Base-by-base conservation (phyloP, 37 sponge, comb jelly and placozoan species). In the Cladorhizidae sp. region DNA sequence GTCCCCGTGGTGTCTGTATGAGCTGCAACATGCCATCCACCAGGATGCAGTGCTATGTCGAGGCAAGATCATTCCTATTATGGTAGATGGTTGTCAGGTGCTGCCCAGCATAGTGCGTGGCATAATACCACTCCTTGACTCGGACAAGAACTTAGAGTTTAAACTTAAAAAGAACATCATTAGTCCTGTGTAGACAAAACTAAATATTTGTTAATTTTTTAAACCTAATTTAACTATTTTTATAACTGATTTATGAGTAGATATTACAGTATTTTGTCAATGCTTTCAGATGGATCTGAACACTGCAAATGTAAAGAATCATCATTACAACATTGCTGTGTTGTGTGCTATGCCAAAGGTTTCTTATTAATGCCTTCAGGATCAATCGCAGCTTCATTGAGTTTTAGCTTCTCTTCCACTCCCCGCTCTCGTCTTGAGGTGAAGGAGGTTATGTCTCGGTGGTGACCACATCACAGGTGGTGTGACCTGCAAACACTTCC, bases 381-480 rank as follows among this genome's bases (percentile, higher is more conserved):
- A 29, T 82, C 83, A 43, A 82, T 41, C 29, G 74, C 83, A 52
- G 83, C 83, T 73, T 62, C 74, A 5, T 28, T 61, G n/a, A 82
- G 61, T 62, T 73, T 61, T 17, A 33, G 33, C 1, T 17, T 52
- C 41, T 82, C 80, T 22, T 68, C 74, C 45, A 58, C 73, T 20
- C 70, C 81, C 22, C 54, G 73, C 83, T 82, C 15, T 18, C 62
- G n/a, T n/a, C n/a, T n/a, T n/a, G n/a, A n/a, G n/a, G n/a, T n/a
- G n/a, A n/a, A n/a, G n/a, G n/a, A n/a, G n/a, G n/a, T n/a, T n/a
- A n/a, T n/a, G n/a, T n/a, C n/a, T n/a, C n/a, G n/a, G n/a, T n/a
- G n/a, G n/a, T n/a, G n/a, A n/a, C n/a, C n/a, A n/a, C n/a, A n/a
- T n/a, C n/a, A n/a, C n/a, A n/a, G n/a, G n/a, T n/a, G n/a, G n/a